Evolutionary conservation across 1,140 invertebrate genomes (phyloP), one percentile per base, ranked within the genome.

Genomic region (Teleogryllus occipitalis): DNA sequence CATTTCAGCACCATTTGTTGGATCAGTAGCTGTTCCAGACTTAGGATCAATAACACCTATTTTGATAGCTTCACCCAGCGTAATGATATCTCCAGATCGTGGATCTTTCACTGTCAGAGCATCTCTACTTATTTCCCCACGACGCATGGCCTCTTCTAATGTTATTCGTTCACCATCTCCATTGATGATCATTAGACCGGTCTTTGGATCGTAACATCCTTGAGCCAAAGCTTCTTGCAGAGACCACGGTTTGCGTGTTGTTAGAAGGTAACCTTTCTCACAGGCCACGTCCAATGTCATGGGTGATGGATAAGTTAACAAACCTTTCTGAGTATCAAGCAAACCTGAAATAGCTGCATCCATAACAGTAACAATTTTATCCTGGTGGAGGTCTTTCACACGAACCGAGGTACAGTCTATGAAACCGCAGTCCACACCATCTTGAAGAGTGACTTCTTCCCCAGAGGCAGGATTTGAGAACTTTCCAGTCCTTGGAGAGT

Each of bases 141-240:
- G 89, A 80, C 90, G 88, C 75, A 97, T 93, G 10, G 95, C 95
- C 82, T 95, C 91, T 78, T 94, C 92, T 7, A 98, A 85, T 27
- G 93, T 95, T 81, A 94, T 88, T 75, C 87, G 88, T 75, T 91
- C 89, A 46, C 91, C 90, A 82, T 95, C 92, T 74, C 93, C 91
- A 47, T 91, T 91, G 79, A 90, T 84, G 22, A 86, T 85, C 80
- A 91, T 92, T 75, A 92, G 90, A 7, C 95, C 94, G 77, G 92
- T 93, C 76, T 91, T 89, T 0, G 91, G 87, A 85, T 97, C 91
- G 85, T 96, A 96, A 79, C 94, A 88, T 79, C 94, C 92, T 86
- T 93, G 92, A 72, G 94, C 91, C 75, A 98, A 87, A 76, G 94
- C 94, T 89, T 98, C 95, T 85, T 96, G 93, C 54, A 98, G 85